Base-by-base conservation (phyloP, 1,140 invertebrate species). In the Drosophila sp. region DNA sequence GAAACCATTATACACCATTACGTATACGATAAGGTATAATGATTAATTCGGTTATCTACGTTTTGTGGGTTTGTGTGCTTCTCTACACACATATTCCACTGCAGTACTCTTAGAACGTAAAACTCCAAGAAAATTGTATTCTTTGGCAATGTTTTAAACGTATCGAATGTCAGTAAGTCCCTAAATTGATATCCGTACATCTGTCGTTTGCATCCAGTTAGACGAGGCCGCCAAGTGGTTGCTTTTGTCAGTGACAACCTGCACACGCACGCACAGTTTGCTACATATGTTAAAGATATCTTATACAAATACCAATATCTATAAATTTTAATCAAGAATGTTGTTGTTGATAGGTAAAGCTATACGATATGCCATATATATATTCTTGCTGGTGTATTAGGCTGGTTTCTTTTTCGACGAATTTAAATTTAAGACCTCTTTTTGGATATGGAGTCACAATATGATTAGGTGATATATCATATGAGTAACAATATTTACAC, bases 311-410 rank as follows among this genome's bases (percentile, higher is more conserved):
- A 50, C 2, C 44, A 50, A 50, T 50, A 50, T 50, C 44, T 50
- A 50, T 50, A 50, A 50, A 50, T 50, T 50, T 27, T 50, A 50
- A 50, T 50, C 44, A 50, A 27, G 23, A 50, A 50, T 50, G 44
- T 50, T 38, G 33, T 35, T 35, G 7, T 8, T 27, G 44, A 50
- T 50, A 50, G 44, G 23, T 27, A 50, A 50, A 50, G 44, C 44
- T 50, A 50, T 27, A 50, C 23, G 6, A 50, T 27, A 25, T 50
- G 23, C 44, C 44, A 47, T 47, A 27, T 47, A 47, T 47, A 3
- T 25, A 5, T 47, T 25, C 10, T 3, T 1, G 10, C 11, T 41
- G 11, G 11, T 47, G 11, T 17, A 23, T 44, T 25, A 8, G 23
- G 4, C 7, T 47, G 44, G 17, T 47, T 7, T 38, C 35, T 11